A percentile compares a stretch with the other conserved stretches of the same genome.
Evolutionary conservation across 2,113 vertebrate species (phyloP).

Genomic region (Condylura cristata): DNA sequence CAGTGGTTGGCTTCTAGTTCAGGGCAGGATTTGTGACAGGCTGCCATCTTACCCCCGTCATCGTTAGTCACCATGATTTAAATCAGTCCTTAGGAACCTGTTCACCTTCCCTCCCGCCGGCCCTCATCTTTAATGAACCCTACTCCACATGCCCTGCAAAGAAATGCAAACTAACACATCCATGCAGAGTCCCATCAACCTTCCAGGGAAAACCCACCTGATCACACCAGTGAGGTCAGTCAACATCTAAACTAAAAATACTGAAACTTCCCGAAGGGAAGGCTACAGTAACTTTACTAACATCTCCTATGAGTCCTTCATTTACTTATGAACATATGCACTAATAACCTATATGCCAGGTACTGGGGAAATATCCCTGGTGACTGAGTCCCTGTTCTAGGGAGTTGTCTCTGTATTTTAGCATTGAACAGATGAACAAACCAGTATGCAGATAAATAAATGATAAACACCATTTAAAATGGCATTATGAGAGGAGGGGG

Average conservation of each 20-base stretch:
- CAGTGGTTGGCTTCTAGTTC: background rate
- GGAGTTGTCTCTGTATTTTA: constrained; percentile 31
- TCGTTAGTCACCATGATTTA: background rate
- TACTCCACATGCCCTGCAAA: background rate
- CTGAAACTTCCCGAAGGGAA: background rate
- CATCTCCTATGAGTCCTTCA: background rate
- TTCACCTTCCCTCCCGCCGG: background rate
- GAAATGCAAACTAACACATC: background rate
- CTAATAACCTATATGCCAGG: background rate
- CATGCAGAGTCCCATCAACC: background rate
- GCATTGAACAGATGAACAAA: constrained; percentile 29
- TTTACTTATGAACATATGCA: background rate
- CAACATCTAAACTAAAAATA: background rate
- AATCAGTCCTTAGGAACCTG: background rate
- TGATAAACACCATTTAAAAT: background rate
- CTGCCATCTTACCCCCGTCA: background rate
- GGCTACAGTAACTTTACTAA: background rate
- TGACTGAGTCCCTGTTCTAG: background rate
- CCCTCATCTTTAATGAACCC: background rate
- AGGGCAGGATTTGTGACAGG: background rate
- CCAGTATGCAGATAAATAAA: background rate
- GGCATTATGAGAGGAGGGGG: background rate
- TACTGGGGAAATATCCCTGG: background rate
- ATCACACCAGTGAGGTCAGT: background rate
- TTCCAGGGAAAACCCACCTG: background rate